Base-by-base conservation (phyloP, 2,797 vertebrate genomes). In the Cichlasoma orientale region DNA sequence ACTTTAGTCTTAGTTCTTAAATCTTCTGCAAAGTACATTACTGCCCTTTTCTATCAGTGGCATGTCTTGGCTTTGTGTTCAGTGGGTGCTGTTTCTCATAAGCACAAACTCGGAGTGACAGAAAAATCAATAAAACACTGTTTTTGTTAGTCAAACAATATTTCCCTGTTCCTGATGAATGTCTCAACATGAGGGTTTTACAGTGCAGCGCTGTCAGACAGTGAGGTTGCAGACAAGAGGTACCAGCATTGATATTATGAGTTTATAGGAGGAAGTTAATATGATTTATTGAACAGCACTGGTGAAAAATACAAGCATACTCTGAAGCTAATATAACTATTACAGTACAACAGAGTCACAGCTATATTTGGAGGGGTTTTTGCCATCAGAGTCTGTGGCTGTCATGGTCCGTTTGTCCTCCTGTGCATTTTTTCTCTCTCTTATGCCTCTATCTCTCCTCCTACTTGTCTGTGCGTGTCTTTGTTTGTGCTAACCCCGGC, bases 101-200 rank as follows among this genome's bases (percentile, higher is more conserved):
- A 89, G 50, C 56, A 61, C 82, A 57, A 75, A 82, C 70, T 82
- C 31, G 44, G 68, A 73, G 73, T 2, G 85, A 90, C 91, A 88
- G 86, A 27, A 88, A 82, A 82, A 90, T 94, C 91, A 82, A 93
- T 93, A 85, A 79, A 91, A 91, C 61, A 1, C 41, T 25, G 74
- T 88, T 92, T 90, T 79, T 85, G 90, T 90, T 86, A 23, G 79
- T 90, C 81, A 84, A 75, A 92, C 84, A 75, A 69, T 83, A 72
- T 89, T 86, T 74, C 33, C 33, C 18, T 5, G 11, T 3, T 41
- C 52, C 79, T 74, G 86, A 84, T 81, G 75, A 79, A 87, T 75
- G 80, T 78, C 70, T 84, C 31, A 66, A 27, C 10, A 3, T 68
- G 41, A 50, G 61, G 13, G 3, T 66, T 29, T 66, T 19, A 27